Percentiles rank a stretch among this genome's conserved stretches.
Conservation (phyloP, 1,140 invertebrate species). For the Argopecten irradians region DNA sequence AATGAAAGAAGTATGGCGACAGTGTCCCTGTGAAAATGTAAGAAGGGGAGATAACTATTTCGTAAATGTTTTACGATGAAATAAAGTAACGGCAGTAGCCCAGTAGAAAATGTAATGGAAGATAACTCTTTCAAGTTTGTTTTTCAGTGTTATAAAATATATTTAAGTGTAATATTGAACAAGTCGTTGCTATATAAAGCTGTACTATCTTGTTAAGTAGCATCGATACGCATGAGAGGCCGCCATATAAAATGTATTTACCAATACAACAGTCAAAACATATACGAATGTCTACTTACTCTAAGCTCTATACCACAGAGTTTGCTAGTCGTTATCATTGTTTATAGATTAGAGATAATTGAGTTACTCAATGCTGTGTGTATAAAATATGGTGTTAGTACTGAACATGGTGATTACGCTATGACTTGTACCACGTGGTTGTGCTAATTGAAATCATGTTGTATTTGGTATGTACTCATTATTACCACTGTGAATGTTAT, state of each 20-base stretch:
- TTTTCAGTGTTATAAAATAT: not conserved
- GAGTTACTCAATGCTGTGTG: not conserved
- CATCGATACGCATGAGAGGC: no score
- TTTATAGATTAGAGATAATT: not conserved
- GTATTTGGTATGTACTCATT: not conserved
- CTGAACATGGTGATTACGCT: not conserved
- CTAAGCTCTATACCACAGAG: no score
- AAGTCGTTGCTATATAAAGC: not conserved
- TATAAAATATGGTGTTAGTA: not conserved
- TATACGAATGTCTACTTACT: no score
- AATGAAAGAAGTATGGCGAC: no score
- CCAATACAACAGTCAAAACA: no score
- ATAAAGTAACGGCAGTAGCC: not conserved
- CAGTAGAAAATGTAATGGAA: not conserved
- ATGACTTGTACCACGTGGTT: not conserved
- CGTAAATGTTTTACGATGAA: not conserved
- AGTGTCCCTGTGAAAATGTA: not conserved
- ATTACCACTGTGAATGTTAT: not conserved
- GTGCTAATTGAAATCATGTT: constrained; percentile 5
- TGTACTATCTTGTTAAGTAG: no score
- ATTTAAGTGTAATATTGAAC: not conserved
- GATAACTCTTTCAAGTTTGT: not conserved
- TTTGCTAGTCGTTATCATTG: not conserved
- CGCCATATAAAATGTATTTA: no score
- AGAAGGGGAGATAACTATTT: not conserved